These are phyloP conservation scores for Megalurothrips usitatus DNA, from an alignment of 2,888 invertebrate genomes.

Conservation along the genomic window DNA sequence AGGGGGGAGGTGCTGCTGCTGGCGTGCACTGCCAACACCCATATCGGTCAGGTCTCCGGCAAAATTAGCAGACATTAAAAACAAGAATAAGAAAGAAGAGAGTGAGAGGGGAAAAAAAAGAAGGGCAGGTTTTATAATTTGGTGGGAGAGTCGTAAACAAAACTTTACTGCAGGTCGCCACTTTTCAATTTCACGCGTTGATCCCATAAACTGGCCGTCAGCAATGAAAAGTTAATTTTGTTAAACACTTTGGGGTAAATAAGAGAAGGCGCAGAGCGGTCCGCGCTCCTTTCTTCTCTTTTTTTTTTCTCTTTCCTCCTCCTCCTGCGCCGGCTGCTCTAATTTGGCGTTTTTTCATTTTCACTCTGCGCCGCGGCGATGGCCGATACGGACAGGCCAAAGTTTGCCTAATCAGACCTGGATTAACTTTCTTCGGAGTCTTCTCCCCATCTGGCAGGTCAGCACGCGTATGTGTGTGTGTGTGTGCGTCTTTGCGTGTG, in stretches of 20 bases:
- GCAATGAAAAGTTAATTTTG: conserved; percentile 18
- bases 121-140: conserved; percentile 16
- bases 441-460: too few species aligned
- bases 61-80: conserved; percentile 21
- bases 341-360: conserved; percentile 17
- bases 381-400: too few species aligned
- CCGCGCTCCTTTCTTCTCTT: not conserved
- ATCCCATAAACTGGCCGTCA: conserved; percentile 14
- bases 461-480: too few species aligned
- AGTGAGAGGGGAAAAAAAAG: not conserved
- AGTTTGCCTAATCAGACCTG: too few species aligned
- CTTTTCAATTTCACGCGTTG: conserved; percentile 7
- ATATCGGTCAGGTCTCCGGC: not conserved
- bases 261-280: not conserved
- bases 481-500: too few species aligned
- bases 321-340: not conserved
- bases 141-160: conserved; percentile 29
- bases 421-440: too few species aligned
- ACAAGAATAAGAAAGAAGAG: not conserved
- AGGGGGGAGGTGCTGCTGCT: too few species aligned
- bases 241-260: conserved; percentile 24
- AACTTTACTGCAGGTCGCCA: conserved; percentile 23
- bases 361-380: not conserved
- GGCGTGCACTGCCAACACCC: not conserved
- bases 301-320: not conserved